Evolutionary conservation across 2,888 invertebrate species (phyloP).

Genomic region (Acrocyrtus sp.): DNA sequence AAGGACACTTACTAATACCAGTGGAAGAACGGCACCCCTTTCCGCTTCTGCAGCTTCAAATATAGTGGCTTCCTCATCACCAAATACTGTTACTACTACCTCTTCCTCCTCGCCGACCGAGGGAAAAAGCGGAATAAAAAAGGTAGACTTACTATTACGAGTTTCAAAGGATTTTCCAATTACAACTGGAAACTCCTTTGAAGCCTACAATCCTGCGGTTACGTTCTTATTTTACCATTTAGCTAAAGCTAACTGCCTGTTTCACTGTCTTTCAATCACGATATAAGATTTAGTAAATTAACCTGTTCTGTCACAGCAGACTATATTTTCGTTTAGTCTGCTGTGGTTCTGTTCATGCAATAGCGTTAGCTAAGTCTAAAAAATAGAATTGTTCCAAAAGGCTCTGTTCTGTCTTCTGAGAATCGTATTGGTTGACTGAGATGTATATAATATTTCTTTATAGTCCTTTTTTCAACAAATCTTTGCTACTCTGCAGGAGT

Average conservation of each 20-base stretch:
- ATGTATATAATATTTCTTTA: constrained; percentile 54
- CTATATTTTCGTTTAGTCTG: too few relatives aligned
- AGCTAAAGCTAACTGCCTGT: too few relatives aligned
- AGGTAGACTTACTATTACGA: constrained; percentile 33
- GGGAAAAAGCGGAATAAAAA: constrained; percentile 58
- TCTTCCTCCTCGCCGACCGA: constrained; percentile 49
- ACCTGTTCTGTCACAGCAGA: too few relatives aligned
- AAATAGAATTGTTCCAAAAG: too few relatives aligned
- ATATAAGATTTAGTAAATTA: too few relatives aligned
- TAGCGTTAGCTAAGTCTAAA: too few relatives aligned
- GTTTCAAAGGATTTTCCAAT: not conserved
- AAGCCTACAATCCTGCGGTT: too few relatives aligned
- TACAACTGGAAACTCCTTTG: too few relatives aligned
- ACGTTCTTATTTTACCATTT: too few relatives aligned
- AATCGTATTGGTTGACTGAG: constrained; percentile 38
- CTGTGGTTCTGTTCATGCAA: too few relatives aligned
- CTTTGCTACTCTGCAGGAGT: constrained; percentile 64
- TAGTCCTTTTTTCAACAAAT: constrained; percentile 64
- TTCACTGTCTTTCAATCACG: too few relatives aligned
- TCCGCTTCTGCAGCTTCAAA: constrained; percentile 47
- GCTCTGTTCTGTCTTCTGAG: too few relatives aligned
- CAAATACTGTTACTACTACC: constrained; percentile 40
- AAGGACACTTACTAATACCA: constrained; percentile 53
- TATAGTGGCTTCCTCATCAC: constrained; percentile 52
- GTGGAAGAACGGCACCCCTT: constrained; percentile 56